Base-by-base conservation (phyloP, 2,888 invertebrate genomes). In the Eugnorisma glareosa region DNA sequence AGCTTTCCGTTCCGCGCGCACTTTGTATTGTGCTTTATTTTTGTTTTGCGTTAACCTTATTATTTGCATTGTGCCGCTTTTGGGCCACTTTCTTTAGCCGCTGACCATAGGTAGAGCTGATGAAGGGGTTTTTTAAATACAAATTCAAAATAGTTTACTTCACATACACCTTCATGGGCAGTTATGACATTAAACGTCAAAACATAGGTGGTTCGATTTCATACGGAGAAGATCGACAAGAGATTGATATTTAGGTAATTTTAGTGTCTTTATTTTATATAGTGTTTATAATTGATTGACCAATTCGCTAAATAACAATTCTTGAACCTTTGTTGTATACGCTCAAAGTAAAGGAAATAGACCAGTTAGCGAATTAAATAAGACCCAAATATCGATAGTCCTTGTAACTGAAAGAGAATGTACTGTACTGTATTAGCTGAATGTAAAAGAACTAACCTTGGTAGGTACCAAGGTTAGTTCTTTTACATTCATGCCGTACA, bases 371-470 rank as follows among this genome's bases (percentile, higher is more conserved):
- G 6, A 72, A 31, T 63, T n/a, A 43, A 73, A 45, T 59, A 67
- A 51, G 15, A 59, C 1, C 11, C n/a, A 28, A 48, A 48, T 28
- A 11, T n/a, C n/a, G 8, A 73, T 6, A 70, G 67, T 66, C 75
- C 68, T 85, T 81, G 82, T 66, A 45, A 67, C 35, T 54, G 59
- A 31, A 74, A 74, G 85, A 72, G 82, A 75, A 69, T 75, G 85
- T 75, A 57, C 78, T 8, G 43, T 51, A 40, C 69, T 51, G 6
- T 54, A 40, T 64, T 51, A 79, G 73, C 35, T 67, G 35, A 69
- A 51, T 70, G 61, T 67, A 15, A 67, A 66, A 68, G 18, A 67
- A 40, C 37, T 63, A 31, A 69, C 82, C 85, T 72, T 85, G 71
- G n/a, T n/a, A n/a, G n/a, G n/a, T n/a, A n/a, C n/a, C n/a, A n/a